Percentiles rank a stretch among this genome's conserved stretches.
phyloP scores from a whole-genome alignment of 2,113 vertebrate species.

The Morone saxatilis region DNA sequence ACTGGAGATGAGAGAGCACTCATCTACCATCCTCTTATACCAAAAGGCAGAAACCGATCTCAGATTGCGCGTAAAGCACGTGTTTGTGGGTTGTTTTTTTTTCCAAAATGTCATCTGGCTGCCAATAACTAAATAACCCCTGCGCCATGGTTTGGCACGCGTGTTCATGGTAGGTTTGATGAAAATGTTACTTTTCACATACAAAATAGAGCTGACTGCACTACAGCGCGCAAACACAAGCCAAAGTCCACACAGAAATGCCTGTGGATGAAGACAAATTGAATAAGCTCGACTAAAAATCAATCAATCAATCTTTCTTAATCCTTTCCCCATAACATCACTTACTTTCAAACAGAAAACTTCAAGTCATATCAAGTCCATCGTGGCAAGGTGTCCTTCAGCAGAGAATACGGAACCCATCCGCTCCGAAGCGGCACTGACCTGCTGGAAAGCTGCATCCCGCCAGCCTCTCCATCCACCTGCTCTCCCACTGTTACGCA shows the following conservation, averaged over 20 bases:
- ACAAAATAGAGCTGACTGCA: not conserved
- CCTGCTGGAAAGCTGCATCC: slow-evolving; percentile 52
- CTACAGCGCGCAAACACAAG: slow-evolving; percentile 3
- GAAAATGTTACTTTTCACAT: not conserved
- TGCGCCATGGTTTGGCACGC: not conserved
- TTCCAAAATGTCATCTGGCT: not conserved
- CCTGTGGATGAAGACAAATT: not conserved
- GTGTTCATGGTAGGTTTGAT: not conserved
- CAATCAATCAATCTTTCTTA: not conserved
- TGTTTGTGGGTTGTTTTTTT: not conserved
- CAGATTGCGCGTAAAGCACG: not conserved
- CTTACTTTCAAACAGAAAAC: slow-evolving; percentile 64
- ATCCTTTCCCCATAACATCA: not conserved
- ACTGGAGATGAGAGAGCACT: no score
- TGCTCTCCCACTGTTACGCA: slow-evolving; percentile 63
- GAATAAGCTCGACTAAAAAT: not conserved
- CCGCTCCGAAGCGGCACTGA: slow-evolving; percentile 24
- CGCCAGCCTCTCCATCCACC: slow-evolving; percentile 72
- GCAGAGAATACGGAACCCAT: not conserved
- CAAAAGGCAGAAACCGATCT: not conserved
- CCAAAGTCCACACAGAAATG: not conserved
- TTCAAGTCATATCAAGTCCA: slow-evolving; percentile 54
- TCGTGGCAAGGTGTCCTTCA: slow-evolving; percentile 15
- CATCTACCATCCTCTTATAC: no score
- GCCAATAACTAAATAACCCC: no score